Evolutionary conservation across 2,797 vertebrate genomes (phyloP).

Genomic region (Heterohyrax brucei): DNA sequence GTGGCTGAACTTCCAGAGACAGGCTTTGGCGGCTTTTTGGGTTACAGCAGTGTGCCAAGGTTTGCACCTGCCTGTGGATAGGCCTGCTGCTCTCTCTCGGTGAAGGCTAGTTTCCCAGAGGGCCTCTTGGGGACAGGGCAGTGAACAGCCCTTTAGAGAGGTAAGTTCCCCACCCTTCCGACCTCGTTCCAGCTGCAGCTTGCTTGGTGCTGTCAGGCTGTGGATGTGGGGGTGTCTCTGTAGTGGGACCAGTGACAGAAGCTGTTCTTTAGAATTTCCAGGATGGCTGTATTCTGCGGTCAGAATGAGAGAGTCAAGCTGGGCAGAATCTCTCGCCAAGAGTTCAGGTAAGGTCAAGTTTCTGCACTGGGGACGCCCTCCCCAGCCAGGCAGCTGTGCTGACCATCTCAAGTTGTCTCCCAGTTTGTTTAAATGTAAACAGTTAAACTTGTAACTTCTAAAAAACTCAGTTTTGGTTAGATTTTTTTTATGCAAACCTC

Average conservation of each 20-base stretch:
- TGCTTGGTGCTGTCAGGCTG: conserved; percentile 84
- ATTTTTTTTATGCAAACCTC: conserved; percentile 71
- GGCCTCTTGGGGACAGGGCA: conserved; percentile 83
- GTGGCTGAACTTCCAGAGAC: conserved; percentile 38
- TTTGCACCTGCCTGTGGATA: conserved; percentile 71
- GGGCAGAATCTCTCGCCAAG: conserved; percentile 93
- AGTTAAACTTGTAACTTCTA: conserved; percentile 77
- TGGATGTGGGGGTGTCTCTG: conserved; percentile 91
- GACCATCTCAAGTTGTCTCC: conserved; percentile 82
- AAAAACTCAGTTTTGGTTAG: conserved; percentile 78
- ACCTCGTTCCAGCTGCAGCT: conserved; percentile 90
- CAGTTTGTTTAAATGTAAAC: conserved; percentile 85
- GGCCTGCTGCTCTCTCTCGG: conserved; percentile 48
- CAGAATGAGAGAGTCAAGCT: conserved; percentile 93
- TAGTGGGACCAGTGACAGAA: conserved; percentile 96
- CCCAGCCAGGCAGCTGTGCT: conserved; percentile 88
- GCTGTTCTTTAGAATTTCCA: conserved; percentile 98
- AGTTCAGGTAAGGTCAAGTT: conserved; percentile 96
- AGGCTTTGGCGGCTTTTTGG: conserved; percentile 54
- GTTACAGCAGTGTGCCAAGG: conserved; percentile 5
- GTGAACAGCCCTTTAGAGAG: conserved; percentile 89
- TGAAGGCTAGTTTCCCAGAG: conserved; percentile 85
- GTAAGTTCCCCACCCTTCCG: conserved; percentile 90
- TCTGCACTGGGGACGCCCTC: conserved; percentile 93
- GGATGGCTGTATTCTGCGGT: conserved; percentile 95